These are phyloP conservation scores for Alethe castanea DNA, from an alignment of 2,113 vertebrate genomes.

Conservation along the genomic window DNA sequence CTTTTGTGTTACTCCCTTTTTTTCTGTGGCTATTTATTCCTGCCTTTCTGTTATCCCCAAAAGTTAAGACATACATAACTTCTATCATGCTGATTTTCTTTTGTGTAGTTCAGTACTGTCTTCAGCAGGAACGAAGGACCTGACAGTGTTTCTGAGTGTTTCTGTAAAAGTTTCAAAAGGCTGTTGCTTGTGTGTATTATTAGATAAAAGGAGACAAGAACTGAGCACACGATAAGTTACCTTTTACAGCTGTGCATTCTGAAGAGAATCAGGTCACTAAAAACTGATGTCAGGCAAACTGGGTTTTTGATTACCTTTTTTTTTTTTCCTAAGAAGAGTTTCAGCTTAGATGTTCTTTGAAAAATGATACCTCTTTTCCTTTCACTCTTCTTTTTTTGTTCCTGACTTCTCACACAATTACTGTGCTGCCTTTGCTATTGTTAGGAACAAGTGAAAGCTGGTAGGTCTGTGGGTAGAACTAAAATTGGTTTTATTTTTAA, in stretches of 20 bases:
- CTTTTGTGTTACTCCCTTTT: background rate
- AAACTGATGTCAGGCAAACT: background rate
- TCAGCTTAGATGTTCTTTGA: background rate
- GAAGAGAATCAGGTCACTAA: constrained; percentile 31
- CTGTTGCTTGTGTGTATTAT: constrained; percentile 5
- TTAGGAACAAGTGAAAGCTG: background rate
- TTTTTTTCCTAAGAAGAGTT: background rate
- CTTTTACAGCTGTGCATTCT: background rate
- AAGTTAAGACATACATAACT: background rate
- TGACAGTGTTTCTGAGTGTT: constrained; percentile 8
- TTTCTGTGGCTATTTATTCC: constrained; percentile 12
- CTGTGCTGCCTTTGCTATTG: background rate
- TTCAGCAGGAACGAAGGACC: background rate
- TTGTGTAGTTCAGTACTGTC: background rate
- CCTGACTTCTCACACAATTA: background rate
- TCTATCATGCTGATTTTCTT: background rate
- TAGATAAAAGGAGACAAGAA: constrained; percentile 11
- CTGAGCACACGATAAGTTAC: background rate
- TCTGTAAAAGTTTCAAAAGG: constrained; percentile 1
- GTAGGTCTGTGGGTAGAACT: background rate
- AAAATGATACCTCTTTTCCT: background rate
- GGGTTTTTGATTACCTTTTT: background rate
- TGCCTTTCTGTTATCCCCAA: background rate
- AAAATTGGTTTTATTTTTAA: background rate
- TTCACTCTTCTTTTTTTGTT: background rate